These are phyloP conservation scores for Sinocyclocheilus anophthalmus DNA, from an alignment of 2,113 vertebrate genomes.

Conservation along the genomic window DNA sequence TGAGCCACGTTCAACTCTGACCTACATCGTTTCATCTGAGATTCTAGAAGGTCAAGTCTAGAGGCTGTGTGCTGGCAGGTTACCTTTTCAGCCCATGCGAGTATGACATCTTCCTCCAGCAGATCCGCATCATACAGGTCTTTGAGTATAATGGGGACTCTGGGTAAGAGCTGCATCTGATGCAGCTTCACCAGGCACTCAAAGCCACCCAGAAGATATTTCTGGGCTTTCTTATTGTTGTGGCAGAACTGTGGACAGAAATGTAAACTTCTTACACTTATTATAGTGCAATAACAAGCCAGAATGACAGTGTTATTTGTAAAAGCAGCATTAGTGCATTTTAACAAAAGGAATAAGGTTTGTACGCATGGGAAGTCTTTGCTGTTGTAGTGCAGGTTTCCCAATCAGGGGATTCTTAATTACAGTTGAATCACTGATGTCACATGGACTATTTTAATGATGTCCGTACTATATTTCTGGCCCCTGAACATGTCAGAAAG, in stretches of 20 bases:
- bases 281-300: not conserved
- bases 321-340: not conserved
- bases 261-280: not conserved
- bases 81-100: conserved; percentile 98
- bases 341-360: not conserved
- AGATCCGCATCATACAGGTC: conserved; percentile 96
- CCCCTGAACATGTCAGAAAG: no score
- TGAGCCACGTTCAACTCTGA: not conserved
- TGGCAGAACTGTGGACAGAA: conserved; percentile 85
- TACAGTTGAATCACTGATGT: not conserved
- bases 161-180: conserved; percentile 88
- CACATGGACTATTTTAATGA: not conserved
- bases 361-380: not conserved
- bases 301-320: not conserved
- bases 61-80: not conserved
- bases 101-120: conserved; percentile 94
- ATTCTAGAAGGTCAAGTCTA: not conserved
- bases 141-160: conserved; percentile 93
- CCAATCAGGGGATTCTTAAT: no score
- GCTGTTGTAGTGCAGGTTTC: not conserved
- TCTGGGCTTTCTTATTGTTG: conserved; percentile 97
- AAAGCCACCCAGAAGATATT: conserved; percentile 93
- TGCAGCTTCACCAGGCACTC: conserved; percentile 96
- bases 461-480: not conserved
- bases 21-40: not conserved